Evolutionary conservation across 2,888 invertebrate species (phyloP), one percentile per base, ranked within the genome.

Genomic region (Philhelius pedissequus): DNA sequence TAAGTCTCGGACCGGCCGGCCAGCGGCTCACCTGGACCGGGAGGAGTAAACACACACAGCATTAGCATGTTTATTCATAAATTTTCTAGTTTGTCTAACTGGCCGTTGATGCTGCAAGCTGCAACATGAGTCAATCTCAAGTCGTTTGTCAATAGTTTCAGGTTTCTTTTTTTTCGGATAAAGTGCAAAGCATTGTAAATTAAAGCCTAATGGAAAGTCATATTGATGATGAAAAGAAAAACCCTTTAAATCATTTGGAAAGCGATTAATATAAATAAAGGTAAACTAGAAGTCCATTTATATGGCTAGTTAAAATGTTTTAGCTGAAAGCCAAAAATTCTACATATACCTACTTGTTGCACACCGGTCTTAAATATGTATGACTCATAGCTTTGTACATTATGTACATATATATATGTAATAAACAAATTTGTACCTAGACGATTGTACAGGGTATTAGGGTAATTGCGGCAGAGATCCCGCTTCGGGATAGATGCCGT

Each of bases 21-120:
- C n/a, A n/a, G n/a, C n/a, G n/a, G n/a, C n/a, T n/a, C n/a, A n/a
- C n/a, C n/a, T n/a, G n/a, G 22, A 9, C 8, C 8, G 9, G 40
- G 40, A 48, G 52, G 48, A 32, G 48, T 13, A 3, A 54, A 45
- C 71, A 7, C n/a, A 30, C n/a, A n/a, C n/a, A n/a, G n/a, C n/a
- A n/a, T n/a, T n/a, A 27, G 13, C 9, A 81, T 81, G 80, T 75
- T 81, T 75, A 81, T 81, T 81, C 80, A 75, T 81, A 75, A 18
- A 60, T 38, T 48, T 6, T 18, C 2, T 11, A 54, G 27, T 18
- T 52, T 25, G 40, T 40, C 8, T 40, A n/a, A 25, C 3, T 40
- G 15, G 40, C 60, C 74, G 56, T 56, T 60, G 54, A 56, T 69
- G 40, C 48, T 6, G 75, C 56, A 75, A 50, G 40, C 48, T 6